Percentiles rank a stretch among this genome's conserved stretches.
Conservation (phyloP, 30 jellyfish, hydroid and myxozoan species). For the Cassiopea xamachana region DNA sequence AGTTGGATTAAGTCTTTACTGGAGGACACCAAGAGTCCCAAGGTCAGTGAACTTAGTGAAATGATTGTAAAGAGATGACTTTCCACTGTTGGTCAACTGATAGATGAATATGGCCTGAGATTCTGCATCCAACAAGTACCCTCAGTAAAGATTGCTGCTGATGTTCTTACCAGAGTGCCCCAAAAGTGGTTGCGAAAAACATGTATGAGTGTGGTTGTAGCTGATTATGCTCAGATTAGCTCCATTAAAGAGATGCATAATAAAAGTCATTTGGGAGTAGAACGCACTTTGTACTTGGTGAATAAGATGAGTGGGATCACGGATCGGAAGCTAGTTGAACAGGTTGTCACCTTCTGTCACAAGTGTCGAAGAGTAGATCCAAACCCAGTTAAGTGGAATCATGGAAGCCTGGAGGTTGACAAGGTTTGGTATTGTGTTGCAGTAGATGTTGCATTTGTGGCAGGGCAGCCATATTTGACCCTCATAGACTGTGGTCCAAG, state of each 20-base stretch:
- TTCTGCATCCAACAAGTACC: slow-evolving; percentile 23
- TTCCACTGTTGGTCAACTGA: slow-evolving; percentile 2
- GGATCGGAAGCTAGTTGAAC: slow-evolving; percentile 8
- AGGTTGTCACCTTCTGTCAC: background rate
- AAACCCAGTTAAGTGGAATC: background rate
- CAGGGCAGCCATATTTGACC: background rate
- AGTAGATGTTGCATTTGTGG: slow-evolving; percentile 16
- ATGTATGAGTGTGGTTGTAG: background rate
- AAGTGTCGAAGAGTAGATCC: slow-evolving; percentile 4
- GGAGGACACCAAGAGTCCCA: background rate
- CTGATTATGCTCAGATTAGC: slow-evolving; percentile 8
- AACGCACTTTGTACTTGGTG: background rate
- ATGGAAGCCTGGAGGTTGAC: slow-evolving; percentile 1
- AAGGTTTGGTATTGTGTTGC: slow-evolving; percentile 19
- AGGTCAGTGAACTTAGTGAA: slow-evolving; percentile 15
- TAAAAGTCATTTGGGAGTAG: slow-evolving; percentile 4
- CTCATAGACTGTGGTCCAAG: slow-evolving; percentile 36
- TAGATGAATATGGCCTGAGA: slow-evolving; percentile 41
- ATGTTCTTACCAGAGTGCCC: slow-evolving; percentile 25
- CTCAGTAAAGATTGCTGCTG: slow-evolving; percentile 52
- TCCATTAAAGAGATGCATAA: background rate
- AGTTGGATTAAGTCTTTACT: slow-evolving; percentile 4
- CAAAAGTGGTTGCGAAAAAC: slow-evolving; percentile 12
- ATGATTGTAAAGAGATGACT: slow-evolving; percentile 49
- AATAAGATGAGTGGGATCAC: background rate